phyloP scores from a whole-genome alignment of 2,113 vertebrate species.

The Corynorhinus townsendii region DNA sequence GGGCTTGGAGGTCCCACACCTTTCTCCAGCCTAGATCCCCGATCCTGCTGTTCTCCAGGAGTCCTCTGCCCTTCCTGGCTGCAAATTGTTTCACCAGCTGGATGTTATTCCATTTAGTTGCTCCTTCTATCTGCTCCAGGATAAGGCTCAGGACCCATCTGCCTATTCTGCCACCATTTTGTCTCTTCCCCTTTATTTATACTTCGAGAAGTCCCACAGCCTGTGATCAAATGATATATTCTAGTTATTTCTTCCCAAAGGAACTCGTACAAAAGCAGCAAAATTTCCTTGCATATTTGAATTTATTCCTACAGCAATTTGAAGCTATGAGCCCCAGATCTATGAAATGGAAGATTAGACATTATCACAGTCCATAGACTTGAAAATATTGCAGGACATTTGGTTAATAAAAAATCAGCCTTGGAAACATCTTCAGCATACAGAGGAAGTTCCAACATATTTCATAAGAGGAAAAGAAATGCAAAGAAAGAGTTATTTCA shows the following conservation, averaged over 20 bases:
- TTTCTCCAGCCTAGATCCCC: too few species aligned
- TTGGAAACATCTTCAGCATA: neutral
- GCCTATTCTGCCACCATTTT: too few species aligned
- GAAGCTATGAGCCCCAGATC: neutral
- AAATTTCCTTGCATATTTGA: slow-evolving; percentile 6
- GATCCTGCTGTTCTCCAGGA: too few species aligned
- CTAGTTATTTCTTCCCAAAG: neutral
- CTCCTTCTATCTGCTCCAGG: too few species aligned
- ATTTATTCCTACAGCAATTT: neutral
- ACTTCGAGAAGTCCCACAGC: neutral
- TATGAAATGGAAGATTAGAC: neutral
- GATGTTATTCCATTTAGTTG: too few species aligned
- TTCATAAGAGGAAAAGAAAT: neutral
- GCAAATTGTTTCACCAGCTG: too few species aligned
- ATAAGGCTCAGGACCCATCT: too few species aligned
- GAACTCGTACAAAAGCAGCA: neutral
- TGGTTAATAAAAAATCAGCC: neutral
- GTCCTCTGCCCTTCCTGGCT: too few species aligned
- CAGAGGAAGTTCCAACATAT: neutral
- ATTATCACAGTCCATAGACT: neutral
- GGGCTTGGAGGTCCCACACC: too few species aligned
- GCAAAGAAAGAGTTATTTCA: slow-evolving; percentile 18
- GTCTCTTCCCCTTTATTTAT: neutral
- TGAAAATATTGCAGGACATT: neutral
- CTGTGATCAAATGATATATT: neutral